Evolutionary conservation across 2,888 invertebrate genomes (phyloP).

Genomic region (Dolichomitus sp.): DNA sequence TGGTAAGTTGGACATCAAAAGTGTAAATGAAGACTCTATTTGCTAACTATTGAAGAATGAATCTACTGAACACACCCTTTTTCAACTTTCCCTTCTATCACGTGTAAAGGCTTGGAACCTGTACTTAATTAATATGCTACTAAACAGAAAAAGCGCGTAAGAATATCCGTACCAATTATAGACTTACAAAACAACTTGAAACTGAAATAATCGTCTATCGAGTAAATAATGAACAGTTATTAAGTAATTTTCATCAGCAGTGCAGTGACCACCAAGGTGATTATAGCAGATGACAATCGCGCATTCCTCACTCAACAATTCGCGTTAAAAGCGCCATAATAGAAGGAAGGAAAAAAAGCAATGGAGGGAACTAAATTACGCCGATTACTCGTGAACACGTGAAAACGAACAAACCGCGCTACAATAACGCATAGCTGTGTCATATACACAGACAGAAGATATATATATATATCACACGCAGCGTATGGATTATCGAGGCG

Average conservation of each 20-base stretch:
- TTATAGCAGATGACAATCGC: constrained; percentile 6
- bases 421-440: constrained; percentile 13
- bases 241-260: background rate
- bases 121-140: background rate
- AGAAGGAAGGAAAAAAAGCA: background rate
- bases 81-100: no score
- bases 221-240: background rate
- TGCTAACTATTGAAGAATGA: no score
- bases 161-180: background rate
- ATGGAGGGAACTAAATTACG: constrained; percentile 8
- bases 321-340: background rate
- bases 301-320: constrained; percentile 14
- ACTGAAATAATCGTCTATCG: background rate
- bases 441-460: background rate
- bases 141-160: background rate
- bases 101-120: background rate
- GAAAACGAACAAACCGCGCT: constrained; percentile 26
- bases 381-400: constrained; percentile 28
- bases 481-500: constrained; percentile 50
- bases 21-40: no score
- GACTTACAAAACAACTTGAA: background rate
- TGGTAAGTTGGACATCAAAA: no score
- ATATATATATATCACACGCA: constrained; percentile 1
- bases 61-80: no score
- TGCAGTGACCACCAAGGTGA: background rate